Evolutionary conservation across 1,140 invertebrate genomes (phyloP), one percentile per base, ranked within the genome.

Genomic region (Chionoecetes opilio): DNA sequence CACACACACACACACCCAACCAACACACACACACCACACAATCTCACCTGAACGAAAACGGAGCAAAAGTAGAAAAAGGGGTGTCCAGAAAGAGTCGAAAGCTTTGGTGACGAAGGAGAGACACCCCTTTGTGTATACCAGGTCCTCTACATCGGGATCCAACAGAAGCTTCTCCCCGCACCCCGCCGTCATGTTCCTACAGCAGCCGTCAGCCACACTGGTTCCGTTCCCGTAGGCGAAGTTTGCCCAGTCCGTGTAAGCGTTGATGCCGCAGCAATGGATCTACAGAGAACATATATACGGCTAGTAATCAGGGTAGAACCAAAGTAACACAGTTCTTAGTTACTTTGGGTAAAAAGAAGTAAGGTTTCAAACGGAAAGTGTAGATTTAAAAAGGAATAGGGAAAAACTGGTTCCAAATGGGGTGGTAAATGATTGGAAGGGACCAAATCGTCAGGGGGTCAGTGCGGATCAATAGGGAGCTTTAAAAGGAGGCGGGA

Each of bases 141-240:
- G 5, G 3, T 94, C 35, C 29, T 29, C n/a, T 31, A 84, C 93
- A 0, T 75, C 2, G 21, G 63, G 63, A 29, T 91, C 35, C 8
- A 31, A 6, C 88, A 84, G 17, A 0, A 84, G 3, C 0, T 29
- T 75, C 32, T 75, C 35, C 17, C 93, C 93, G 63, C 93, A 94
- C 0, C 86, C 86, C 21, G 32, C 35, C 0, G 93, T 94, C 75
- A 41, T 0, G 63, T 94, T 84, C n/a, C 31, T 37, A 85, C 93
- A 94, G 38, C 93, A 94, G 21, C 93, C 93, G 87, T 89, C 88
- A 2, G 93, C 93, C 21, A 94, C 93, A 31, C 46, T 94, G 2
- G 26, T 38, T 0, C 29, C n/a, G 29, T 94, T 91, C 0, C 87
- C 87, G 38, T 53, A 94, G 21, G 21, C 41, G 53, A 46, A 90